Evolutionary conservation across 2,113 vertebrate species (phyloP), one percentile per base, ranked within the genome.

Genomic region (Mus musculus): DNA sequence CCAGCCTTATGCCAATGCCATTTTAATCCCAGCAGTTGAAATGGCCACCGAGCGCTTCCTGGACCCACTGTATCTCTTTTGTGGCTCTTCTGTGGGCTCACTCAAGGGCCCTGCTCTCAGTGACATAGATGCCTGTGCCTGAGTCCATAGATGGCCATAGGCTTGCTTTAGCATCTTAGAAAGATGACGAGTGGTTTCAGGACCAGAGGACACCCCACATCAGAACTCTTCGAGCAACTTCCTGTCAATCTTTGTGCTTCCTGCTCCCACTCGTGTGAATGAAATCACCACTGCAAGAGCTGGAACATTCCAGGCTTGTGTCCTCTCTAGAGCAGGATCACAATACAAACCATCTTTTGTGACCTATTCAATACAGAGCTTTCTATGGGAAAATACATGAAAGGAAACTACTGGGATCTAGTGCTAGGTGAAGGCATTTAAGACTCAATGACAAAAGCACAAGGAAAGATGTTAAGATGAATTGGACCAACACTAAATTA

Each of bases 61-160:
- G 2, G 0, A 24, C 12, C 14, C 3, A 0, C 2, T 3, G 19
- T 39, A 1, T 10, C 54, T 28, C 17, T 73, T 63, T 17, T 67
- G 14, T 22, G 28, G 28, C 28, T 67, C 26, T 46, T 19, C 26
- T 49, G 42, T 65, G 42, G 61, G 24, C 61, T 19, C 10, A 49
- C 82, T 3, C 1, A 28, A 17, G 19, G 30, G 1, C 28, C 30
- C 26, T 3, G 36, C 14, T 33, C 11, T 14, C 17, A 7, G 39
- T 36, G 1, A 8, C 0, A 16, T 17, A 0, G 4, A 26, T 59
- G 3, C 22, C 42, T 20, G 49, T 24, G 0, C 14, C 28, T 17
- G 19, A 12, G 10, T 49, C 88, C 36, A 28, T 20, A 5, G 8
- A 30, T 1, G 4, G 42, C 24, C 16, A 4, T 59, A 36, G 65